A percentile compares a stretch with the other conserved stretches of the same genome.
These are phyloP conservation scores for Acrocera orbiculus DNA, from an alignment of 2,888 invertebrate species.

Conservation along the genomic window DNA sequence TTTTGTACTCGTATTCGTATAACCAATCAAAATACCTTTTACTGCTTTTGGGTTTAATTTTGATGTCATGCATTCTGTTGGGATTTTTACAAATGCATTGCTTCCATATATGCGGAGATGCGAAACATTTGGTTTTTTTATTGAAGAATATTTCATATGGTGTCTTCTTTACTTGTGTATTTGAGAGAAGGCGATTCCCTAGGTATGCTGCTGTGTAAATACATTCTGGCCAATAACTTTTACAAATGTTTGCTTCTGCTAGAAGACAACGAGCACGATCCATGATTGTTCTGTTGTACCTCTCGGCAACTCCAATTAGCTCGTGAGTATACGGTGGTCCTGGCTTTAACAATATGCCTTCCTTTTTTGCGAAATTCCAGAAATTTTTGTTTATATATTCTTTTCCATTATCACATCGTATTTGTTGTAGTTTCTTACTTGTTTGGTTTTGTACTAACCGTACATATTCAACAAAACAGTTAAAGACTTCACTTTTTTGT, in stretches of 20 bases:
- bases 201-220: background rate
- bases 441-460: slow-evolving; percentile 13
- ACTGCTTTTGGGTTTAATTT: too few species aligned
- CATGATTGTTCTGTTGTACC: slow-evolving; percentile 13
- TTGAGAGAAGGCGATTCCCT: background rate
- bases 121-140: background rate
- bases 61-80: too few species aligned
- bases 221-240: slow-evolving; percentile 10
- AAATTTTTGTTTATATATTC: slow-evolving; percentile 11
- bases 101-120: too few species aligned
- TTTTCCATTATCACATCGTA: slow-evolving; percentile 13
- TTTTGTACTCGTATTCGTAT: background rate
- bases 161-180: background rate
- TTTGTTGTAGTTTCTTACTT: slow-evolving; percentile 9
- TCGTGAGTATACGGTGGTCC: slow-evolving; percentile 15
- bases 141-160: slow-evolving; percentile 1
- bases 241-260: slow-evolving; percentile 11
- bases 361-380: slow-evolving; percentile 11
- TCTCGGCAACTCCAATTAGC: slow-evolving; percentile 14
- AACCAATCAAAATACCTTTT: slow-evolving; percentile 1
- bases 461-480: slow-evolving; percentile 12
- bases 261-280: slow-evolving; percentile 13
- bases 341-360: slow-evolving; percentile 10
- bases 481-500: slow-evolving; percentile 11
- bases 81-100: too few species aligned